A percentile compares a stretch with the other conserved stretches of the same genome.
Evolutionary conservation across 2,797 vertebrate species (phyloP).

Genomic region (Paedocypris micromegethes): DNA sequence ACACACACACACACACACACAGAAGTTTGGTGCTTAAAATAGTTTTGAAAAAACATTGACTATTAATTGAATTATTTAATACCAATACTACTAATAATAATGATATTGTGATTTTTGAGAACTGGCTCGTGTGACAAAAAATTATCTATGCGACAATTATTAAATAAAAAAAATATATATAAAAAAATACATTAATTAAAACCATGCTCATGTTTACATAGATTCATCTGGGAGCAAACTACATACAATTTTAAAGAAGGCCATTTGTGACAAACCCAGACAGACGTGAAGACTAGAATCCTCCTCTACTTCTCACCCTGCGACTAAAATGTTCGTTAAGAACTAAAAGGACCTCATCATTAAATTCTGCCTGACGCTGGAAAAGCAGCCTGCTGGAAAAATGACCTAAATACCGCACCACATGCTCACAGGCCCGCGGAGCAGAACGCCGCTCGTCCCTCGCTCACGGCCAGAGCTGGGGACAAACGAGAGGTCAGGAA

Average conservation of each 20-base stretch:
- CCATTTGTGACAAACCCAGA: constrained; percentile 19
- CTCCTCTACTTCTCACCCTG: constrained; percentile 10
- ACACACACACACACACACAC: too few species aligned
- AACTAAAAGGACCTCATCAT: constrained; percentile 11
- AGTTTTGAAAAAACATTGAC: too few species aligned
- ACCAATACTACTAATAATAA: too few species aligned
- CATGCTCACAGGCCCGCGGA: constrained; percentile 27
- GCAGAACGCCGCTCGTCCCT: neutral
- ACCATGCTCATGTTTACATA: neutral
- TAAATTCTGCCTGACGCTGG: constrained; percentile 40
- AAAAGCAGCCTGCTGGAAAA: constrained; percentile 48
- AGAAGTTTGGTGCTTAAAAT: too few species aligned
- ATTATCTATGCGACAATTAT: too few species aligned
- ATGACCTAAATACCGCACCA: constrained; percentile 51
- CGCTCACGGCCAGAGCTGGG: constrained; percentile 9
- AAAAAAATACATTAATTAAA: neutral
- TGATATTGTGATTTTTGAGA: too few species aligned
- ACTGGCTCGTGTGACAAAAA: too few species aligned
- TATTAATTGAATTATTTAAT: too few species aligned
- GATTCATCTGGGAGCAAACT: constrained; percentile 6
- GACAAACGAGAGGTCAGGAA: constrained; percentile 18
- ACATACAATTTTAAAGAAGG: constrained; percentile 26
- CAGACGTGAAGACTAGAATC: constrained; percentile 13
- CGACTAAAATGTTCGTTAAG: constrained; percentile 9
- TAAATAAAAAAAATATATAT: too few species aligned